phyloP scores from a whole-genome alignment of 2,888 invertebrate species.

The Macaria liturata region DNA sequence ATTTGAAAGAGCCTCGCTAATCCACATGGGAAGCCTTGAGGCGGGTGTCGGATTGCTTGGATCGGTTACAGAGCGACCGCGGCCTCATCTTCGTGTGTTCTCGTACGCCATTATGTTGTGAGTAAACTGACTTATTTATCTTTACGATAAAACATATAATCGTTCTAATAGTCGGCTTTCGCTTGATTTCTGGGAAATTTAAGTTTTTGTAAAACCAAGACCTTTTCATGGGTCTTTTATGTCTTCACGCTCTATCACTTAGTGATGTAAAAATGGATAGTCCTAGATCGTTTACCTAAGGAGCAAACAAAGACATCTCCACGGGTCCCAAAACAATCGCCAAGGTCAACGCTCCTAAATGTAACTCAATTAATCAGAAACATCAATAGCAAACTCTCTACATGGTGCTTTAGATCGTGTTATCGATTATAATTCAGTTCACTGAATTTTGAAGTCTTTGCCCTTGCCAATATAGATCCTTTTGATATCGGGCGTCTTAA shows the following conservation, averaged over 20 bases:
- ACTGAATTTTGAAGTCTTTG: constrained; percentile 1
- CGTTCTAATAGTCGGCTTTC: no score
- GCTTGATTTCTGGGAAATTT: no score
- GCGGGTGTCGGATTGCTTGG: constrained; percentile 61
- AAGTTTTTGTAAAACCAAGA: no score
- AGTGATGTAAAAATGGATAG: no score
- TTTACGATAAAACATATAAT: background rate
- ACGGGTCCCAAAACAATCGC: no score
- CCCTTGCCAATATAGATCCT: background rate
- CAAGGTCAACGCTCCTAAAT: background rate
- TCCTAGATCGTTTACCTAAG: no score
- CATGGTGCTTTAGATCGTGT: constrained; percentile 1
- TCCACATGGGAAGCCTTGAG: constrained; percentile 77
- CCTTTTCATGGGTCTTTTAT: no score
- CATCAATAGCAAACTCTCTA: constrained; percentile 1
- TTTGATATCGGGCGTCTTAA: background rate
- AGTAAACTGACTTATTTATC: constrained; percentile 5
- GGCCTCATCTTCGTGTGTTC: constrained; percentile 54
- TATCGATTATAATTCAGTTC: background rate
- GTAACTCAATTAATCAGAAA: background rate
- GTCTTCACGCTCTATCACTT: no score
- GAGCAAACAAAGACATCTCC: no score
- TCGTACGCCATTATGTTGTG: constrained; percentile 6
- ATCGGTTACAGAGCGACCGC: constrained; percentile 70
- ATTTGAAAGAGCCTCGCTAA: constrained; percentile 66